A percentile compares a stretch with the other conserved stretches of the same genome.
Conservation (phyloP, 2,888 invertebrate genomes). For the Melieria crassipennis region DNA sequence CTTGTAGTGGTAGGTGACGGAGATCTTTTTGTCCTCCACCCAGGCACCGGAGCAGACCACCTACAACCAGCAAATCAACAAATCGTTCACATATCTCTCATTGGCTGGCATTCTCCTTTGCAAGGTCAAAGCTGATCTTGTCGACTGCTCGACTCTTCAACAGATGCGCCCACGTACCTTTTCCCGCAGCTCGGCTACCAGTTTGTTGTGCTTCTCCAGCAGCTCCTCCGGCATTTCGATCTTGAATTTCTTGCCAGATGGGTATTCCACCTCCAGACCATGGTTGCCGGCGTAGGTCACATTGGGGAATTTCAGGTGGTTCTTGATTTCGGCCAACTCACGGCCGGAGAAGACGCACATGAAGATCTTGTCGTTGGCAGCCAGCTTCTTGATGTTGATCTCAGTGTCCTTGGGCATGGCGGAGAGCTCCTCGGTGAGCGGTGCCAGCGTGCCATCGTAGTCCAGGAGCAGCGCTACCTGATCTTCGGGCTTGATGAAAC, state of each 20-base stretch:
- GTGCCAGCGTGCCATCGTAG: slow-evolving; percentile 81
- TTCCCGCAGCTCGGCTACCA: slow-evolving; percentile 75
- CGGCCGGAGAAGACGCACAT: slow-evolving; percentile 79
- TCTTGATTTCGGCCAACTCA: slow-evolving; percentile 77
- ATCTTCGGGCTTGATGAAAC: slow-evolving; percentile 71
- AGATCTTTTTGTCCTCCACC: slow-evolving; percentile 81
- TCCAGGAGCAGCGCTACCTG: slow-evolving; percentile 77
- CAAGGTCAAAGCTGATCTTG: too few relatives aligned
- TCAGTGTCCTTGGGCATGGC: slow-evolving; percentile 77
- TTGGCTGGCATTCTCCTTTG: too few relatives aligned
- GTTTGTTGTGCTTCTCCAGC: slow-evolving; percentile 73
- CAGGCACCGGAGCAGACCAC: slow-evolving; percentile 78
- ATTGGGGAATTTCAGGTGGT: slow-evolving; percentile 70
- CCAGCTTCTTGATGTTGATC: slow-evolving; percentile 74
- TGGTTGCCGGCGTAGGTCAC: slow-evolving; percentile 82
- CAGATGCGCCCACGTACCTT: slow-evolving; percentile 64
- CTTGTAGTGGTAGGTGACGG: slow-evolving; percentile 79
- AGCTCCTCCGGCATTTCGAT: slow-evolving; percentile 80
- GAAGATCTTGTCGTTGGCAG: slow-evolving; percentile 77
- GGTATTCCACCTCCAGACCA: slow-evolving; percentile 79
- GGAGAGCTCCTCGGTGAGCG: slow-evolving; percentile 74
- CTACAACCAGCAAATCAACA: slow-evolving; percentile 53
- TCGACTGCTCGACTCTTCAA: too few relatives aligned
- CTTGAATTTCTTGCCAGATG: slow-evolving; percentile 79
- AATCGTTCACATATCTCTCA: too few relatives aligned